Evolutionary conservation across 1,140 invertebrate species (phyloP).

Genomic region (Drosophila saltans): DNA sequence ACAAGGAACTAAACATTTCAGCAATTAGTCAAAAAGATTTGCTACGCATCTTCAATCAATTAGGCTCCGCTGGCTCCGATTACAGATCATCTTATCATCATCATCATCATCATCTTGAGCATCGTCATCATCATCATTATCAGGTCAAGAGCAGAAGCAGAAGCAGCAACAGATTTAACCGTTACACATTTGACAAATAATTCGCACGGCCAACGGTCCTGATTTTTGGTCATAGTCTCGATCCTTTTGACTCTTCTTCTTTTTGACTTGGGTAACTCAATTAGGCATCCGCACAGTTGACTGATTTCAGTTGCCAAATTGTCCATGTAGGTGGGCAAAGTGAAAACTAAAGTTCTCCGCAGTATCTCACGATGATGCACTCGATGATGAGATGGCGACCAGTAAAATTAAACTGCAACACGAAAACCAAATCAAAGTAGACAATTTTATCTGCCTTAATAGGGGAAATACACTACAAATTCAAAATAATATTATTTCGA

Average conservation of each 20-base stretch:
- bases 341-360: conserved; percentile 33
- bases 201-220: conserved; percentile 68
- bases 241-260: conserved; percentile 23
- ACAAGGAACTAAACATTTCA: conserved; percentile 42
- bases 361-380: conserved; percentile 73
- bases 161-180: conserved; percentile 66
- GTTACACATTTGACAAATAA: conserved; percentile 76
- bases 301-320: conserved; percentile 48
- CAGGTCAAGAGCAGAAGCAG: conserved; percentile 6
- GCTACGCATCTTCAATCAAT: conserved; percentile 72
- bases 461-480: conserved; percentile 65
- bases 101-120: conserved; percentile 15
- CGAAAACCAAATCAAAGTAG: conserved; percentile 49
- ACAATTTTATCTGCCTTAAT: conserved; percentile 71
- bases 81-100: conserved; percentile 39
- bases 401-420: conserved; percentile 71
- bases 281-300: conserved; percentile 70
- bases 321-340: conserved; percentile 69
- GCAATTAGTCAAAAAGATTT: conserved; percentile 73
- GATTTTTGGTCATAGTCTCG: conserved; percentile 16
- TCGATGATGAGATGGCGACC: conserved; percentile 28
- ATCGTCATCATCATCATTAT: conserved; percentile 15
- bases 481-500: background rate
- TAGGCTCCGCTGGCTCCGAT: conserved; percentile 53
- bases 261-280: conserved; percentile 64